phyloP scores from a whole-genome alignment of 2,113 vertebrate genomes.

The Uria lomvia region DNA sequence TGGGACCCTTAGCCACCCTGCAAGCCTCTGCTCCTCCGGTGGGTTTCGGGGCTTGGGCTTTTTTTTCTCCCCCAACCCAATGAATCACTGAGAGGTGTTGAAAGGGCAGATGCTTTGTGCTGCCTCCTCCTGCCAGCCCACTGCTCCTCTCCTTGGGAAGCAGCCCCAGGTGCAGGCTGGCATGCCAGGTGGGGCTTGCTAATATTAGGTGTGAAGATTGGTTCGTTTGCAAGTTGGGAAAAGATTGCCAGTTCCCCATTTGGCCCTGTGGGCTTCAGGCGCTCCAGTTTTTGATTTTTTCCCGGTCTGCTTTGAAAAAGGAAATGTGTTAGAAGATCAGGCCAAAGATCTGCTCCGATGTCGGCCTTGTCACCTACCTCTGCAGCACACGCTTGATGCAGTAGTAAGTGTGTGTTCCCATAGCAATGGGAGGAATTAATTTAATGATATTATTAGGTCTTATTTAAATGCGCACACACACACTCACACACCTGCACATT shows the following conservation, averaged over 20 bases:
- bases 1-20: neutral
- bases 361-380: neutral
- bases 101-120: neutral
- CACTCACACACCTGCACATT: neutral
- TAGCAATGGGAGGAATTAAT: conserved; percentile 15
- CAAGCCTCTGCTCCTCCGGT: neutral
- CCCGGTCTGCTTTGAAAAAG: neutral
- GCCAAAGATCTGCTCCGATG: neutral
- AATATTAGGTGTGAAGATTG: neutral
- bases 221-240: neutral
- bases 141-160: conserved; percentile 7
- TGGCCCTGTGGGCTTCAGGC: neutral
- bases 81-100: neutral
- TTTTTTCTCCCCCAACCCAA: neutral
- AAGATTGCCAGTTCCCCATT: neutral
- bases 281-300: accelerated
- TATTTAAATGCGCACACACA: neutral
- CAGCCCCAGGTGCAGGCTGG: neutral
- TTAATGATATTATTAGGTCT: neutral
- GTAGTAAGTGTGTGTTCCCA: neutral
- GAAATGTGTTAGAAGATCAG: neutral
- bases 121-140: neutral
- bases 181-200: neutral
- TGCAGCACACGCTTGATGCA: neutral
- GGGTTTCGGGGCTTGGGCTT: neutral